A percentile compares a stretch with the other conserved stretches of the same genome.
These are phyloP conservation scores for Pantherophis alleghaniensis DNA, from an alignment of 2,797 vertebrate genomes.

Conservation along the genomic window DNA sequence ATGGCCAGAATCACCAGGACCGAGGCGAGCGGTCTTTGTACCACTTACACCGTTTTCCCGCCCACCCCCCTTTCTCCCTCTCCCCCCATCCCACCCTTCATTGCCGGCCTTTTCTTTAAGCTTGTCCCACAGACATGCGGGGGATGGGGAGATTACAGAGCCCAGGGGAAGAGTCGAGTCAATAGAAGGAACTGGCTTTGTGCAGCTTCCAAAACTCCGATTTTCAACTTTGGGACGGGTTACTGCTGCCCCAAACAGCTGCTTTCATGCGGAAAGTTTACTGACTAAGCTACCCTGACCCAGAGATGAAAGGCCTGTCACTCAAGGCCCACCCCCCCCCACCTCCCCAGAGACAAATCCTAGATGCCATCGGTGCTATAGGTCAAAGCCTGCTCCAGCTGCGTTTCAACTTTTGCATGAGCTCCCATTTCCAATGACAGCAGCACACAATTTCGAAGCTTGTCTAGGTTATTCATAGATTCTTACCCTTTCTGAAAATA, in stretches of 20 bases:
- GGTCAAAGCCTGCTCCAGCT: neutral
- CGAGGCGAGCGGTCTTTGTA: conserved; percentile 38
- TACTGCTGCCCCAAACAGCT: neutral
- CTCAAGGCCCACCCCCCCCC: neutral
- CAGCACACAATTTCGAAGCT: neutral
- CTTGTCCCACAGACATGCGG: neutral
- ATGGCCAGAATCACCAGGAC: conserved; percentile 45
- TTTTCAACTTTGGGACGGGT: neutral
- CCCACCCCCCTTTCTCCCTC: too few species aligned
- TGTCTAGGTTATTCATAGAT: neutral
- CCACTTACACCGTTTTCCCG: neutral
- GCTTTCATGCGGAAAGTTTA: neutral
- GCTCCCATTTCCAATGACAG: neutral
- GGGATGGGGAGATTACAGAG: neutral
- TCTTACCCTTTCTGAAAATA: neutral
- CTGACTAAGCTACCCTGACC: rapidly evolving
- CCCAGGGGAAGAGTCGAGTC: conserved; percentile 1
- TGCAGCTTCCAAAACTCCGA: neutral
- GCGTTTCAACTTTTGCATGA: neutral
- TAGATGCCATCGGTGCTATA: neutral
- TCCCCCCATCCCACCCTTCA: neutral
- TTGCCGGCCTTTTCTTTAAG: conserved; percentile 15
- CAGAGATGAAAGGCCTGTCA: rapidly evolving
- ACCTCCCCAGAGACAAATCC: neutral
- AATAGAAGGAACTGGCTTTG: neutral